Base-by-base conservation (phyloP, 2,113 vertebrate genomes). In the Phrynosoma blainvillii region DNA sequence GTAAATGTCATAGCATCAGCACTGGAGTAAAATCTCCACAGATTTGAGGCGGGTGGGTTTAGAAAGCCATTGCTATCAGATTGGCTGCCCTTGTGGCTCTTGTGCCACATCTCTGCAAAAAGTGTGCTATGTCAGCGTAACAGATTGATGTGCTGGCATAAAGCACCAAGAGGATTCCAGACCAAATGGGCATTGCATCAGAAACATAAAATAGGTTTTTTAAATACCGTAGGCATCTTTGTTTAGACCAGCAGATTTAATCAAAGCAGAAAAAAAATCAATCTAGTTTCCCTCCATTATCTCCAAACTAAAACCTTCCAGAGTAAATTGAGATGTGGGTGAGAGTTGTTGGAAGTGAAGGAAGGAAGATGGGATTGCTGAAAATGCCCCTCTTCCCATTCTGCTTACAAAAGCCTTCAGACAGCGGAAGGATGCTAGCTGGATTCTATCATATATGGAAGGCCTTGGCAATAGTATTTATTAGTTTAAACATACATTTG, bases 401-500 rank as follows among this genome's bases (percentile, higher is more conserved):
- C 42, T 78, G 25, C 52, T 78, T 52, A 11, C 16, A 54, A 40
- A 78, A 52, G 25, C 42, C 27, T 7, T 30, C 12, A 0, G 47
- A 47, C 4, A 47, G 47, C 23, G 47, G 12, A 47, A 76, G 42
- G 42, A 42, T 40, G 18, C 21, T 76, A 42, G 9, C 40, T 52
- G 11, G 52, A 47, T 47, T 7, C 47, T 47, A 1, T 47, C 47
- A 47, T 47, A 87, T 85, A 40, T 73, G 30, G 8, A 32, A 80
- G 12, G 84, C n/a, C 36, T 86, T 30, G 71, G 82, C 79, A 52
- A 14, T 11, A 85, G 66, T 84, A 52, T 71, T 88, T 52, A 54
- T 32, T 27, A 2, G 66, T 88, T 3, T 16, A 40, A 3, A 27
- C 21, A 84, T 47, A 47, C 7, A 47, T 47, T 47, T 47, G 47